Conservation (phyloP, 2,888 invertebrate species). For the Drosophila subquinaria region DNA sequence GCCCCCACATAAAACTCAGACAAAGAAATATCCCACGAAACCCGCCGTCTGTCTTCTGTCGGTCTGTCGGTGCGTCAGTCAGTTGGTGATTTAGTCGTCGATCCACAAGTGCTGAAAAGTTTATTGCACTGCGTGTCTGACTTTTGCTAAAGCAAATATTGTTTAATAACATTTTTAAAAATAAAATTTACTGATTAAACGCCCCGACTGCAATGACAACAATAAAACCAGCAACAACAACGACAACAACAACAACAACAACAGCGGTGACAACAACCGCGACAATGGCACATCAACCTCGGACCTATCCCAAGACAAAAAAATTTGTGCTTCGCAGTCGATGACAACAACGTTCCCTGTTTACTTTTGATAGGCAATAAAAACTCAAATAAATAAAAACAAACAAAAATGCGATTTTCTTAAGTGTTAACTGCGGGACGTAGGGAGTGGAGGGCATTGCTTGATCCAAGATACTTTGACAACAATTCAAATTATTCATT, state of each 20-base stretch:
- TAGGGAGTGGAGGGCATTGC: background rate
- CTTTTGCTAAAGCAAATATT: conserved; percentile 79
- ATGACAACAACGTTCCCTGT: conserved; percentile 18
- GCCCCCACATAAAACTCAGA: conserved; percentile 27
- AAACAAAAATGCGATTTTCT: conserved; percentile 5
- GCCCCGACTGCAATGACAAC: conserved; percentile 41
- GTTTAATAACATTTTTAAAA: conserved; percentile 80
- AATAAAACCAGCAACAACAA: conserved; percentile 17
- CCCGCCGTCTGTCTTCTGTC: conserved; percentile 16
- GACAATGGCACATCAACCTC: conserved; percentile 48
- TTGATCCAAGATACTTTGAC: background rate
- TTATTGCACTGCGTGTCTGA: conserved; percentile 74
- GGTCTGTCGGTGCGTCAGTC: conserved; percentile 29
- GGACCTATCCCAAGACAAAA: conserved; percentile 71
- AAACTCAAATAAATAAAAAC: conserved; percentile 13
- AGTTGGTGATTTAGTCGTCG: conserved; percentile 25
- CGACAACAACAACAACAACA: conserved; percentile 12
- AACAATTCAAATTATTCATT: background rate
- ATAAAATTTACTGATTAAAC: conserved; percentile 78
- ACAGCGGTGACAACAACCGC: conserved; percentile 13
- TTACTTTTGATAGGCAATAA: conserved; percentile 39
- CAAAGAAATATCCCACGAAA: conserved; percentile 34
- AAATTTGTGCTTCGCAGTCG: conserved; percentile 43
- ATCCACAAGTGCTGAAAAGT: conserved; percentile 73
- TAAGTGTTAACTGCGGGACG: background rate